These are phyloP conservation scores for Malthinus flaveolus DNA, from an alignment of 2,888 invertebrate species.

Conservation along the genomic window DNA sequence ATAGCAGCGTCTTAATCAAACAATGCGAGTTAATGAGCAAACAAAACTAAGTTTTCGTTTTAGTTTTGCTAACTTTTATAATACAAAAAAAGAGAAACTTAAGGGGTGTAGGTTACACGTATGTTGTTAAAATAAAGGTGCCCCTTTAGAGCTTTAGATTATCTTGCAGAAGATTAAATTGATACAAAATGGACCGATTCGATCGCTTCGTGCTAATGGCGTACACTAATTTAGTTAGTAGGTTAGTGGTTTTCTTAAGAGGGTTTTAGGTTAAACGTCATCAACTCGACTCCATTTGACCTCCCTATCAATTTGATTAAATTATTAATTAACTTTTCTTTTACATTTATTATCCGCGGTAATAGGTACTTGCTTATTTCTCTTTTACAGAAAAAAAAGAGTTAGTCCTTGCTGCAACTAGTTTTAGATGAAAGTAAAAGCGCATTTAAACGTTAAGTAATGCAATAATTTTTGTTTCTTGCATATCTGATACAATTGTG, in stretches of 20 bases:
- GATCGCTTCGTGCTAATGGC: constrained; percentile 15
- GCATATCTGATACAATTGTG: constrained; percentile 4
- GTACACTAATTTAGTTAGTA: constrained; percentile 14
- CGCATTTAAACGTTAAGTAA: constrained; percentile 9
- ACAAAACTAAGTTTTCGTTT: constrained; percentile 16
- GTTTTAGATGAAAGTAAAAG: constrained; percentile 15
- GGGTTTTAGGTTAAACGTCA: constrained; percentile 9
- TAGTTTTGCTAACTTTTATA: too few relatives aligned
- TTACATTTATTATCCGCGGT: neutral
- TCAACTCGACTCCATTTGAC: neutral
- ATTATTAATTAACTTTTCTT: neutral
- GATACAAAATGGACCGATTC: constrained; percentile 12
- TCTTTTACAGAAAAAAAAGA: too few relatives aligned
- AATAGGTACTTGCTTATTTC: neutral
- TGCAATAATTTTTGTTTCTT: constrained; percentile 8
- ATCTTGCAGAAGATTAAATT: constrained; percentile 4
- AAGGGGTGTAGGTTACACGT: too few relatives aligned
- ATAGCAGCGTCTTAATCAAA: too few relatives aligned
- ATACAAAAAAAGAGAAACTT: too few relatives aligned
- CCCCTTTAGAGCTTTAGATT: too few relatives aligned
- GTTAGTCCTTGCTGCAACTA: neutral
- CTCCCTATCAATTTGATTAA: neutral
- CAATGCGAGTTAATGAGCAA: constrained; percentile 17
- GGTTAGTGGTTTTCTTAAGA: constrained; percentile 14
- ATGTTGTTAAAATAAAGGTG: too few relatives aligned